Evolutionary conservation across 2,888 invertebrate genomes (phyloP).

Genomic region (Eurytoma californica): DNA sequence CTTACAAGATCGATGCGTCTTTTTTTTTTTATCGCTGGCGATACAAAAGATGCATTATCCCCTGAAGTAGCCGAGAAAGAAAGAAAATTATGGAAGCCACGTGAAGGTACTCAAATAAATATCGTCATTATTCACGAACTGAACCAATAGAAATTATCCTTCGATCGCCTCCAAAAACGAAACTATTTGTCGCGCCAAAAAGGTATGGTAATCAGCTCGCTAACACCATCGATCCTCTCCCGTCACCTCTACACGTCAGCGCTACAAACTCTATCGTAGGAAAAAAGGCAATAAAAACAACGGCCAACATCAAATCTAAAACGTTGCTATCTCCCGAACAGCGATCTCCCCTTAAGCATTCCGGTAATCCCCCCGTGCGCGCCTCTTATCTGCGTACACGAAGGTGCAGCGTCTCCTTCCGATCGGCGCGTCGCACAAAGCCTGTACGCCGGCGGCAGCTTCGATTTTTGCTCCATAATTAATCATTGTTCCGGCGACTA

Average conservation of each 20-base stretch:
- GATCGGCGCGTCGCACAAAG: background rate
- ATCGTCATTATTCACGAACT: background rate
- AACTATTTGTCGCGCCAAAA: too few species aligned
- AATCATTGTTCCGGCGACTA: slow-evolving; percentile 68
- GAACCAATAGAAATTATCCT: too few species aligned
- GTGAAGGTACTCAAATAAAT: slow-evolving; percentile 20
- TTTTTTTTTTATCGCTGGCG: slow-evolving; percentile 18
- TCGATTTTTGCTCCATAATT: slow-evolving; percentile 64
- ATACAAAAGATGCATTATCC: slow-evolving; percentile 17
- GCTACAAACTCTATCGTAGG: background rate
- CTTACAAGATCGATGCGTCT: background rate
- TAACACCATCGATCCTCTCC: background rate
- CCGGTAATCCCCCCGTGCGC: too few species aligned
- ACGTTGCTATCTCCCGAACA: too few species aligned
- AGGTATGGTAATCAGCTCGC: too few species aligned
- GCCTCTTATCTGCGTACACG: too few species aligned
- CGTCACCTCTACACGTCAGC: background rate
- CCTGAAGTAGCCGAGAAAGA: background rate
- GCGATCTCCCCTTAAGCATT: too few species aligned
- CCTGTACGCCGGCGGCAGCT: slow-evolving; percentile 2
- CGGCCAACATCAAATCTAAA: too few species aligned
- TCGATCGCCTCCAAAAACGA: too few species aligned
- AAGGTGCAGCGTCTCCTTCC: background rate
- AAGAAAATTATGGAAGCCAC: slow-evolving; percentile 31
- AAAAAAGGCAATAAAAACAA: background rate